Evolutionary conservation across 2,888 invertebrate species (phyloP).

Genomic region (Hyles lineata): DNA sequence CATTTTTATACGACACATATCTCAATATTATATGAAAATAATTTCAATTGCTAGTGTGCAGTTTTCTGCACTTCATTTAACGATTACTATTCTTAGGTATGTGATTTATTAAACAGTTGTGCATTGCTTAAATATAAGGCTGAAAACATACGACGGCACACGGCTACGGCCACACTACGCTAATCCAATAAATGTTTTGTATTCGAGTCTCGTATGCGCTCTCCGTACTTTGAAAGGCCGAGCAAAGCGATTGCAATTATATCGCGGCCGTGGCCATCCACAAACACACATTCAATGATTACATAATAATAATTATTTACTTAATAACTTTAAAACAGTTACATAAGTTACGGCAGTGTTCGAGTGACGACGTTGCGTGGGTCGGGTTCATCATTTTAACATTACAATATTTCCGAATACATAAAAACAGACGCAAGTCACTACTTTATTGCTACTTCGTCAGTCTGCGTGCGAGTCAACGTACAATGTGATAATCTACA

Average conservation of each 20-base stretch:
- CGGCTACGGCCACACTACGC: not conserved
- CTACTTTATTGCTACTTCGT: not conserved
- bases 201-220: constrained; percentile 7
- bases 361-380: constrained; percentile 35
- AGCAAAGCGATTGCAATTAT: not conserved
- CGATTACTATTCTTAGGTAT: constrained; percentile 23
- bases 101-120: constrained; percentile 25
- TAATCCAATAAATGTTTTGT: not conserved
- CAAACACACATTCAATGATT: constrained; percentile 20
- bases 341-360: constrained; percentile 43
- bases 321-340: constrained; percentile 38
- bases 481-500: not conserved
- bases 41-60: constrained; percentile 17
- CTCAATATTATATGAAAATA: constrained; percentile 24
- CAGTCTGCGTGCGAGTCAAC: not conserved
- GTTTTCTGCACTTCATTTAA: constrained; percentile 4
- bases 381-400: constrained; percentile 33
- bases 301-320: constrained; percentile 22
- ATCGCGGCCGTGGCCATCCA: not conserved
- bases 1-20: constrained; percentile 9
- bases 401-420: not conserved
- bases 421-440: constrained; percentile 24
- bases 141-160: constrained; percentile 17
- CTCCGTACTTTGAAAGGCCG: not conserved
- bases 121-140: constrained; percentile 22